Conservation (phyloP, 2,888 invertebrate genomes). For the Scotopteryx bipunctaria region DNA sequence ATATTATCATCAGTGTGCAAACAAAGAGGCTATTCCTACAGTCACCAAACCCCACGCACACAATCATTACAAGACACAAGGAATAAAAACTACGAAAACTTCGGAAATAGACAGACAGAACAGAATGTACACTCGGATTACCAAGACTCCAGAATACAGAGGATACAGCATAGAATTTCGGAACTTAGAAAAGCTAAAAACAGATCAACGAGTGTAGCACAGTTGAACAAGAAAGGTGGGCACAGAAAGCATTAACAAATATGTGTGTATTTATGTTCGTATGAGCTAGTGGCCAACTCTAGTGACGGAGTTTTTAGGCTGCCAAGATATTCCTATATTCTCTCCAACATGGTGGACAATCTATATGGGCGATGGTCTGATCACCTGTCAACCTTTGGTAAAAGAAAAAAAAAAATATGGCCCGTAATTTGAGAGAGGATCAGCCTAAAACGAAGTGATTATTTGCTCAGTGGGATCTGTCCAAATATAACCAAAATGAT, state of each 20-base stretch:
- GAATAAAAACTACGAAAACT: constrained; percentile 11
- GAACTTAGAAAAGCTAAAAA: constrained; percentile 25
- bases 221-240: constrained; percentile 38
- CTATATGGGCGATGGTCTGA: too few relatives aligned
- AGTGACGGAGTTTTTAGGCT: too few relatives aligned
- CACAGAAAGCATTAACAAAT: constrained; percentile 33
- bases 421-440: too few relatives aligned
- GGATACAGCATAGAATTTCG: constrained; percentile 21
- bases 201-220: constrained; percentile 16
- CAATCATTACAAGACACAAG: constrained; percentile 10
- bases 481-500: too few relatives aligned
- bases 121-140: constrained; percentile 10
- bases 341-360: too few relatives aligned
- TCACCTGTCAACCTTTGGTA: too few relatives aligned
- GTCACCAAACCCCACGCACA: constrained; percentile 10
- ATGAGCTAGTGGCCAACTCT: too few relatives aligned
- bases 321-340: too few relatives aligned
- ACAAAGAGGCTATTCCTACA: constrained; percentile 27
- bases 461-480: too few relatives aligned
- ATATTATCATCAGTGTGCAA: constrained; percentile 28
- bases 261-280: too few relatives aligned
- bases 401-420: too few relatives aligned
- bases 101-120: constrained; percentile 16
- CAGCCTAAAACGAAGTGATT: too few relatives aligned
- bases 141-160: constrained; percentile 23